Conservation (phyloP, 2,797 vertebrate genomes). For the Furcifer pardalis region DNA sequence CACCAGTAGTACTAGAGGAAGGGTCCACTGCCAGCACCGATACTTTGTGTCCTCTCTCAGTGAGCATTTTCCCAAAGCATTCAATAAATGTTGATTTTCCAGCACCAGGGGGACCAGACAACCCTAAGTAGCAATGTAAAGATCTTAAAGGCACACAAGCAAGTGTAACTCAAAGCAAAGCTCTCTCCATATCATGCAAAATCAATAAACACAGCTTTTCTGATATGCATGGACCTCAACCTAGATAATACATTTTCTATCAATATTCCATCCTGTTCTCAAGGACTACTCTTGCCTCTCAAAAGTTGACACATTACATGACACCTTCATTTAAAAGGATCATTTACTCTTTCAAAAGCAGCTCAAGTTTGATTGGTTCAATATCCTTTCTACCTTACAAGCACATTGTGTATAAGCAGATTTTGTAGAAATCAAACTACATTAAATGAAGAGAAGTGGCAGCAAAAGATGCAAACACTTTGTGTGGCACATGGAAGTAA, state of each 20-base stretch:
- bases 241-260: background rate
- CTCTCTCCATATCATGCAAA: background rate
- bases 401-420: background rate
- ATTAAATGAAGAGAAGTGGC: background rate
- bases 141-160: background rate
- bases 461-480: background rate
- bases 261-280: background rate
- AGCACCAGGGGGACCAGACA: constrained; percentile 96
- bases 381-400: background rate
- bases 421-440: background rate
- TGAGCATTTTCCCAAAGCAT: constrained; percentile 96
- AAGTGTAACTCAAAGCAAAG: background rate
- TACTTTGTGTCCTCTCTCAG: constrained; percentile 88
- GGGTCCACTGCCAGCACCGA: constrained; percentile 96
- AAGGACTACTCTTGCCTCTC: background rate
- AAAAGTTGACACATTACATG: background rate
- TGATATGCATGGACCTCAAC: background rate
- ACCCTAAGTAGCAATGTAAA: constrained; percentile 76
- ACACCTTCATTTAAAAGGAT: background rate
- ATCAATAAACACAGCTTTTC: background rate
- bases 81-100: constrained; percentile 98
- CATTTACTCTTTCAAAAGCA: background rate
- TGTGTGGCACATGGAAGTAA: background rate
- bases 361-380: fast-evolving
- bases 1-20: constrained; percentile 95